Evolutionary conservation across 37 sponge, comb jelly and placozoan species (phyloP), one percentile per base, ranked within the genome.

Genomic region (Halisarca cf. caerulea): DNA sequence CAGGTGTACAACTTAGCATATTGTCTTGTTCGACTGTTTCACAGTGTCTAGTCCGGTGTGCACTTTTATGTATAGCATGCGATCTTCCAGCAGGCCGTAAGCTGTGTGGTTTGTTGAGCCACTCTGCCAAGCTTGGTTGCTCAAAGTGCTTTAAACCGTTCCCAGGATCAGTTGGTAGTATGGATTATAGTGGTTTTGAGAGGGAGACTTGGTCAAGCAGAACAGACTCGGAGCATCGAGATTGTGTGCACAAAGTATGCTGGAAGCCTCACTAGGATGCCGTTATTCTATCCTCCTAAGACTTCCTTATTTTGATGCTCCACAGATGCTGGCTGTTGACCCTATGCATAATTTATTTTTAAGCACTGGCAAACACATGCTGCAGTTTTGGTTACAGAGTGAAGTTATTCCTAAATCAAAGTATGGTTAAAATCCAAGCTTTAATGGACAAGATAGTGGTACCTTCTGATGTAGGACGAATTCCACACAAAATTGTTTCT

Each of bases 331-430:
- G 20, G 33, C 58, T 17, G 36, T 88, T 1, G 88, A 88, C 43
- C 88, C 88, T 20, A 82, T 88, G 88, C 88, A 88, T 58, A 88
- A 88, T 35, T 21, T 88, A 30, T 41, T 88, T n/a, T 42, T 88
- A 6, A 83, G 88, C 11, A 88, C 78, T 60, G 83, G 42, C 28
- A 88, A 88, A 28, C 78, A 82, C 32, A 62, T 78, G 42, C 34
- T 79, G 11, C 24, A 77, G 61, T 14, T 82, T 64, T 82, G 82
- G 82, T 33, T 86, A 20, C 27, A 21, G 25, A 0, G 38, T 2
- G 32, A 70, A 3, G 2, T 80, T 8, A 62, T 82, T 21, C 23
- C 51, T 2, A 27, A 2, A 60, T 2, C 30, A 36, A 8, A 74
- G 2, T 77, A 70, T 5, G n/a, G 64, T 40, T 3, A 6, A 9